A percentile compares a stretch with the other conserved stretches of the same genome.
phyloP scores from a whole-genome alignment of 2,888 invertebrate genomes.

The Mythimna lalbum region DNA sequence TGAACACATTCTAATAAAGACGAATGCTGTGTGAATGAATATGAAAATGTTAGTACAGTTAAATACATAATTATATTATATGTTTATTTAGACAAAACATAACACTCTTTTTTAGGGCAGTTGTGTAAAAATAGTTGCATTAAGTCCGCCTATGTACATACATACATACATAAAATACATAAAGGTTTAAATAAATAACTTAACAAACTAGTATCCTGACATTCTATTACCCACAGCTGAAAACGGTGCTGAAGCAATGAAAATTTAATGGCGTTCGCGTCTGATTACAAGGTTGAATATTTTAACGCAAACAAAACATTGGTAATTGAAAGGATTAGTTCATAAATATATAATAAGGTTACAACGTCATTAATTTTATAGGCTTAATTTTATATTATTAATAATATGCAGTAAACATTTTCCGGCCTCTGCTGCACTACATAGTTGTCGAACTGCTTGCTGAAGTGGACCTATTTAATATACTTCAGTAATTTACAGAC shows the following conservation, averaged over 20 bases:
- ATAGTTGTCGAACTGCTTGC: no score
- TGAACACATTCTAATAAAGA: not conserved
- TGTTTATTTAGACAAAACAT: no score
- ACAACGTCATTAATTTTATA: constrained; percentile 16
- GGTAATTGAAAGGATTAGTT: constrained; percentile 57
- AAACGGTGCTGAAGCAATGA: constrained; percentile 44
- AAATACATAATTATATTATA: no score
- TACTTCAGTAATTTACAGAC: no score
- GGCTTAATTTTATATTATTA: constrained; percentile 3
- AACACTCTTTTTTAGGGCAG: no score
- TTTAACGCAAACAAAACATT: constrained; percentile 51
- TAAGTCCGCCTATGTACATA: no score
- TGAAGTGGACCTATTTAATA: no score
- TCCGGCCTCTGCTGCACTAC: no score
- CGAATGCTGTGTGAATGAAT: not conserved
- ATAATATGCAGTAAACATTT: not conserved
- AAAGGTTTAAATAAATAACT: no score
- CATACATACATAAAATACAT: no score
- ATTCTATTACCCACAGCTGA: constrained; percentile 42
- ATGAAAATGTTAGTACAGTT: no score
- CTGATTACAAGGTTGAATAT: constrained; percentile 60
- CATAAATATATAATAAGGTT: constrained; percentile 42
- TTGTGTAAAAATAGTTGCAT: no score
- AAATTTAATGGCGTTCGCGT: constrained; percentile 55
- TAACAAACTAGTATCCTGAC: constrained; percentile 30